These are phyloP conservation scores for Patagioenas fasciata DNA, from an alignment of 2,113 vertebrate genomes.

Conservation along the genomic window DNA sequence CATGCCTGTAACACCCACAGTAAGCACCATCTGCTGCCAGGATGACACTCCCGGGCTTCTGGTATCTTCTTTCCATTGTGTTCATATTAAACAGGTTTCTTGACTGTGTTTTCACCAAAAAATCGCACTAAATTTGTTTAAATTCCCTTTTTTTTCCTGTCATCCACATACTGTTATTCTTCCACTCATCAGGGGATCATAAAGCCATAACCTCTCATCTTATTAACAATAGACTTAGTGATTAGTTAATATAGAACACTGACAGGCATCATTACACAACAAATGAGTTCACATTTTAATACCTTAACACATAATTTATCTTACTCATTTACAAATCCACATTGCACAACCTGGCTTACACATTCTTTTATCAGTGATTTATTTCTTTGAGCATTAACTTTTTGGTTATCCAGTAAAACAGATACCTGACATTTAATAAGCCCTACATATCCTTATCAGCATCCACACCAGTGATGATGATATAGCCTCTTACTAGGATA, in stretches of 20 bases:
- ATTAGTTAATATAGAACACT: neutral
- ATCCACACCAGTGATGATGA: neutral
- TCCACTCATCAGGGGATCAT: neutral
- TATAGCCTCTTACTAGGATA: neutral
- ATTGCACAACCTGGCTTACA: neutral
- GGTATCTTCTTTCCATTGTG: neutral
- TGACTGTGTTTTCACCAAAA: neutral
- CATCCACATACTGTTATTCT: neutral
- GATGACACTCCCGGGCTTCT: neutral
- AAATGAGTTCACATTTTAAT: conserved; percentile 22
- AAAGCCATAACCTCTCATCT: neutral
- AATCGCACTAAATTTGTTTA: neutral
- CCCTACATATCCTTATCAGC: neutral
- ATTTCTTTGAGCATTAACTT: conserved; percentile 1
- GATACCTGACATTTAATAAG: neutral
- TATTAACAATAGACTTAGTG: neutral
- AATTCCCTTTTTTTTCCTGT: neutral
- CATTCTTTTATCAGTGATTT: neutral
- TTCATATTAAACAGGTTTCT: neutral
- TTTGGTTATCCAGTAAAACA: neutral
- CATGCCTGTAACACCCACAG: neutral
- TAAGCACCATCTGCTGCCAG: neutral
- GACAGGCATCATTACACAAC: conserved; percentile 20
- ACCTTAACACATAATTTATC: neutral
- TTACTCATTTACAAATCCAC: neutral